Conservation (phyloP, 1,140 invertebrate genomes). For the Stenopsyche tienmushanensis region DNA sequence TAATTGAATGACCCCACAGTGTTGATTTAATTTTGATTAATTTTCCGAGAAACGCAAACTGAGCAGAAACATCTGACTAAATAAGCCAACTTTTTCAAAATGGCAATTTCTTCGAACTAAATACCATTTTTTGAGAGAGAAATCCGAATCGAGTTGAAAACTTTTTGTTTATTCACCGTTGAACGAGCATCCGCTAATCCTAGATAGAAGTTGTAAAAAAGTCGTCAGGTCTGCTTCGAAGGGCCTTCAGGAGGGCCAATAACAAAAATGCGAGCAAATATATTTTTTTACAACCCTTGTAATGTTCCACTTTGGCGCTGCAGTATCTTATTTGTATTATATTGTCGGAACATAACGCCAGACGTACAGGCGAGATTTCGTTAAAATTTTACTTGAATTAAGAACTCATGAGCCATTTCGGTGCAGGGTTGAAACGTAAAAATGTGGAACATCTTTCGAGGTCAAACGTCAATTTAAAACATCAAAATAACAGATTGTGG, state of each 20-base stretch:
- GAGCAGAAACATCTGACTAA: too few relatives aligned
- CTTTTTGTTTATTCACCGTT: neutral
- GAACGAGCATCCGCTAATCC: neutral
- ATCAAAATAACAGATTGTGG: too few relatives aligned
- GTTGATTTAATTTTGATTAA: too few relatives aligned
- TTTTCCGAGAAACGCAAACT: too few relatives aligned
- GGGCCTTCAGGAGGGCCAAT: neutral
- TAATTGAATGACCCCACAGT: too few relatives aligned
- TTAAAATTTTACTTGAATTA: neutral
- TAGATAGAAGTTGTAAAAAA: constrained; percentile 4
- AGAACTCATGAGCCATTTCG: neutral
- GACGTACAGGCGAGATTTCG: neutral
- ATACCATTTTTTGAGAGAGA: neutral
- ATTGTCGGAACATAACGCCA: neutral
- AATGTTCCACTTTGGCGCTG: neutral
- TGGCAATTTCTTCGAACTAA: too few relatives aligned
- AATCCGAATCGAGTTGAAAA: neutral
- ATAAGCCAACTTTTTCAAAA: too few relatives aligned
- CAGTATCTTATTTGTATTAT: neutral
- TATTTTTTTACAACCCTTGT: neutral
- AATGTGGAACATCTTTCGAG: too few relatives aligned
- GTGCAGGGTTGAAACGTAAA: too few relatives aligned
- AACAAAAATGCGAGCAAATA: neutral
- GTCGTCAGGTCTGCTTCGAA: neutral
- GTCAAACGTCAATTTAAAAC: too few relatives aligned